Evolutionary conservation across 64 coral and sea anemone genomes (phyloP), one percentile per base, ranked within the genome.

Genomic region (Acropora yongei): DNA sequence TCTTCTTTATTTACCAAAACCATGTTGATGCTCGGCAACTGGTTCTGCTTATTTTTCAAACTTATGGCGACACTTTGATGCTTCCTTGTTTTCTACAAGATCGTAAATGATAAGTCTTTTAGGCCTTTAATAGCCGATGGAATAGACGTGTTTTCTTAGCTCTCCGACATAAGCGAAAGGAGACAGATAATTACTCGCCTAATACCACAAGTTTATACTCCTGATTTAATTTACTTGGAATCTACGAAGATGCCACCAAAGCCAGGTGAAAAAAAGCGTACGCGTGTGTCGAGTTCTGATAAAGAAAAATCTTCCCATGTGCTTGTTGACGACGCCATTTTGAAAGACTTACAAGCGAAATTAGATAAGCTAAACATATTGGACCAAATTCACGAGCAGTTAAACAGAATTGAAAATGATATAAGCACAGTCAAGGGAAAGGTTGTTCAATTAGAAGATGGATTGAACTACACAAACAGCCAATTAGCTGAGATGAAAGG

Each of bases 391-490:
- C 41, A 69, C 66, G 66, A 69, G 11, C 66, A 1, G 4, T 69
- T 69, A 69, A 17, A 0, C 11, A 69, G 11, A 69, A 69, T 69
- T 69, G n/a, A 69, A 19, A 13, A 69, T 69, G 66, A 69, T 69
- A 69, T 69, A 55, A 55, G 51, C 0, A 55, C 4, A 69, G 66
- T 69, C 66, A 69, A 69, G 66, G 11, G 66, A 69, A 69, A 69
- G 66, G 66, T 69, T 16, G 66, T 1, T 69, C 66, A 69, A 69
- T 6, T 69, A 69, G 11, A 69, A 69, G 66, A 69, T 69, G 66
- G 66, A 69, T 19, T 69, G 66, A 69, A 69, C 66, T 69, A 69
- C 66, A 12, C 66, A 69, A 69, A 69, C 66, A 12, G 66, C 66
- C 0, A 69, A 69, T 12, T 69, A 69, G 66, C 66, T 69, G 66